Evolutionary conservation across 2,888 invertebrate species (phyloP).

Genomic region (Branchipolynoe longqiensis): DNA sequence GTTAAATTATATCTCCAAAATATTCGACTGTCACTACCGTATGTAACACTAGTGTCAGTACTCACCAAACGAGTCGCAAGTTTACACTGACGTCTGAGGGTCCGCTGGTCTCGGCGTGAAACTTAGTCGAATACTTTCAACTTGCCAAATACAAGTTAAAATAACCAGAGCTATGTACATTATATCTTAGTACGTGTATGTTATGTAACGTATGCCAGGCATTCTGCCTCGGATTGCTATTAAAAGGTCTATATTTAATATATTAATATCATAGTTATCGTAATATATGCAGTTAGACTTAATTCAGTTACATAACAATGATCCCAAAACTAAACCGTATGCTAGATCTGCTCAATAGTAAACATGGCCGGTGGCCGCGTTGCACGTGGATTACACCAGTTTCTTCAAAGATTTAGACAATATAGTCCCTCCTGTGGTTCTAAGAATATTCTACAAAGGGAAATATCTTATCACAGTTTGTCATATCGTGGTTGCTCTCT

Average conservation of each 20-base stretch:
- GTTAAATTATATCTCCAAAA: no score
- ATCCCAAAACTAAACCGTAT: not conserved
- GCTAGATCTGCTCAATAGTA: not conserved
- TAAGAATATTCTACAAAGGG: not conserved
- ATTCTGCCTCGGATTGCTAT: not conserved
- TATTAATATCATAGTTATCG: not conserved
- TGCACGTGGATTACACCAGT: slow-evolving; percentile 39
- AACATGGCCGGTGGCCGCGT: slow-evolving; percentile 42
- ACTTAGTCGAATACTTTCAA: no score
- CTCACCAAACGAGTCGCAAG: no score
- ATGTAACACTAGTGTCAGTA: no score
- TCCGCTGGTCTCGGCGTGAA: no score
- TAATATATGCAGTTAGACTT: not conserved
- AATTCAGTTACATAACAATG: not conserved
- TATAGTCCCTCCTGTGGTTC: not conserved
- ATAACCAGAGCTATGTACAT: not conserved
- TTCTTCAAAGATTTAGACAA: not conserved
- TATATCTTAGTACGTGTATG: not conserved
- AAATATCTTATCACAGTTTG: not conserved
- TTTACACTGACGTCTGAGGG: no score
- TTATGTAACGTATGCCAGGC: no score
- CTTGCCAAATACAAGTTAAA: no score
- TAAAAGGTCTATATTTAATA: not conserved
- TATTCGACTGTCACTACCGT: no score
- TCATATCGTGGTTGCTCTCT: not conserved